These are phyloP conservation scores for Deilephila elpenor DNA, from an alignment of 2,888 invertebrate species.

Conservation along the genomic window DNA sequence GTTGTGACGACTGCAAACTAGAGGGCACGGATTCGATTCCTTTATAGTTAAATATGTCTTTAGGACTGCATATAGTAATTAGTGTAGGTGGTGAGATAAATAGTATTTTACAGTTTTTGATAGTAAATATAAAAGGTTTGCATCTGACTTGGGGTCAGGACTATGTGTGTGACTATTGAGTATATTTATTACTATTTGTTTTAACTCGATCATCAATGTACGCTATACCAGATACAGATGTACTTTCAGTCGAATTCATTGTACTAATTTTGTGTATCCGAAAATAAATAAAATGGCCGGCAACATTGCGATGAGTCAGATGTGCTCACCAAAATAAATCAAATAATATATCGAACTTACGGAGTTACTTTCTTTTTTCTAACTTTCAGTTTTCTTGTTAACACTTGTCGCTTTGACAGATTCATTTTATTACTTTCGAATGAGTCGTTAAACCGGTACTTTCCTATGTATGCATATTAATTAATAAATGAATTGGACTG, in stretches of 20 bases:
- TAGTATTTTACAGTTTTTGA: no score
- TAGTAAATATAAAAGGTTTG: no score
- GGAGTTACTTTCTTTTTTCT: neutral
- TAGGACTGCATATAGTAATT: no score
- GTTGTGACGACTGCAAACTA: no score
- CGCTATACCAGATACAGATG: neutral
- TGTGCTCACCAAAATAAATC: neutral
- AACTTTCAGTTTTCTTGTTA: neutral
- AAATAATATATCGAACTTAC: neutral
- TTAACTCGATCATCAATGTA: neutral
- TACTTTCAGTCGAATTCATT: neutral
- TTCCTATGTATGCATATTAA: neutral
- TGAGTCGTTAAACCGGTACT: neutral
- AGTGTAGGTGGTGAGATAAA: no score
- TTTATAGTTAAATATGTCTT: no score
- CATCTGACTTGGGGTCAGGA: no score
- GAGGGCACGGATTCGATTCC: no score
- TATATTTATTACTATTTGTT: no score
- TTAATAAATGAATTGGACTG: neutral
- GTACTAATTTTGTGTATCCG: neutral
- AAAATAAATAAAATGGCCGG: constrained; percentile 14
- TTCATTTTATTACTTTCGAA: neutral
- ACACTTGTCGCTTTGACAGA: constrained; percentile 2
- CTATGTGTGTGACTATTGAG: no score
- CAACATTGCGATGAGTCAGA: neutral